Evolutionary conservation across 53 echinoderm and acorn worm genomes (phyloP), one percentile per base, ranked within the genome.

Genomic region (Luidia sarsii): DNA sequence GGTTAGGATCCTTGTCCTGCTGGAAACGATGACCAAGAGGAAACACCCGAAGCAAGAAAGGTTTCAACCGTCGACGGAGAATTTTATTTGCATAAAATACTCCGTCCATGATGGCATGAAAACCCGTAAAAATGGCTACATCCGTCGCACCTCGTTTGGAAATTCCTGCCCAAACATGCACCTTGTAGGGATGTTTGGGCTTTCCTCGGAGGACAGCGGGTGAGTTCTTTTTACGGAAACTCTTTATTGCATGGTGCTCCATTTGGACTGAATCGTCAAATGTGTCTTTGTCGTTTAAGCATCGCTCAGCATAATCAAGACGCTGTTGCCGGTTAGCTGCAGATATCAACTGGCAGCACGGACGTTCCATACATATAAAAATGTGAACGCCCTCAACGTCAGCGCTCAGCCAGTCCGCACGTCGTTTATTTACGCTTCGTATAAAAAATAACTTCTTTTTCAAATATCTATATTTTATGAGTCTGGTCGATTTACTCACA

Each of bases 1-100:
- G 89, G 18, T 89, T 84, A 0, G 89, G 89, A 32, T 84, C 80
- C 6, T 89, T 77, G 45, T 87, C 87, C 43, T 82, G 87, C 69
- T 82, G 67, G 28, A 87, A 57, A 4, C 89, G 49, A 65, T 77
- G 84, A 3, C 75, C 51, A 2, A 45, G 30, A 2, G 83, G 83
- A 65, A 38, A 89, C 1, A 1, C 14, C 16, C 39, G 28, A 3
- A 15, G 48, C 23, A 77, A 64, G 65, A 89, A 89, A 9, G 89
- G 89, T 36, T 80, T 63, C 14, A 87, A 33, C 10, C 52, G 49
- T 10, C 33, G 19, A 24, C 28, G 13, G 8, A 84, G 20, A 21
- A 81, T 41, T 30, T 81, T 51, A 1, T 81, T 38, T 27, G 65
- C 65, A 37, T 86, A 80, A 22, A 15, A 80, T 20, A 81, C 34